phyloP scores from a whole-genome alignment of 1,140 invertebrate species.

The Metaphire vulgaris region DNA sequence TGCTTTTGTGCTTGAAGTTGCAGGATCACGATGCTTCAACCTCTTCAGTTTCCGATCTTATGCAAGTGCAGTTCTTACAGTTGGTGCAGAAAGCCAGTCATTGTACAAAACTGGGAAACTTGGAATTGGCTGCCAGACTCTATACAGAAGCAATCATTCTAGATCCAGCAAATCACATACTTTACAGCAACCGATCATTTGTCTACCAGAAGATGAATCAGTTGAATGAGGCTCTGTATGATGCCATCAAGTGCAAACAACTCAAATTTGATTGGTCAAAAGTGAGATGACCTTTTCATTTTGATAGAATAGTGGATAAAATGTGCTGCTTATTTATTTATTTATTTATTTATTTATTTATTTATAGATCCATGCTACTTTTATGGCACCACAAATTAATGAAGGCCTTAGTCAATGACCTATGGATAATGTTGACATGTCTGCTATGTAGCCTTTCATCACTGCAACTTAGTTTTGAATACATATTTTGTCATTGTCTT shows the following conservation, averaged over 20 bases:
- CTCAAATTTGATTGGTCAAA: constrained; percentile 79
- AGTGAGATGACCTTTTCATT: constrained; percentile 57
- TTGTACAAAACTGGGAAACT: constrained; percentile 68
- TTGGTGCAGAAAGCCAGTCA: constrained; percentile 65
- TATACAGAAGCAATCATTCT: constrained; percentile 74
- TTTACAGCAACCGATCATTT: constrained; percentile 81
- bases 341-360: no score
- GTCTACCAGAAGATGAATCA: constrained; percentile 72
- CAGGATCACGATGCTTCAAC: background rate
- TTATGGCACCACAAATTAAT: no score
- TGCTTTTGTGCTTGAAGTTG: background rate
- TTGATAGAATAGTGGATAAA: background rate
- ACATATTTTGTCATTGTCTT: no score
- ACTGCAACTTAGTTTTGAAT: no score
- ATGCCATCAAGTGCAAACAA: constrained; percentile 72
- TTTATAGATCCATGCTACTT: no score
- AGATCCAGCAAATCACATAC: constrained; percentile 74
- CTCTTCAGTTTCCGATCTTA: background rate
- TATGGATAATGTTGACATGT: no score
- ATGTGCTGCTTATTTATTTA: background rate
- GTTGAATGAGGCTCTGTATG: constrained; percentile 67
- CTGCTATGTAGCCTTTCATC: no score
- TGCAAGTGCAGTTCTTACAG: constrained; percentile 19
- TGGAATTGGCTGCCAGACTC: constrained; percentile 66
- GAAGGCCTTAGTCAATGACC: no score